Conservation (phyloP, 1,140 invertebrate genomes). For the Trachelipus rathkii region DNA sequence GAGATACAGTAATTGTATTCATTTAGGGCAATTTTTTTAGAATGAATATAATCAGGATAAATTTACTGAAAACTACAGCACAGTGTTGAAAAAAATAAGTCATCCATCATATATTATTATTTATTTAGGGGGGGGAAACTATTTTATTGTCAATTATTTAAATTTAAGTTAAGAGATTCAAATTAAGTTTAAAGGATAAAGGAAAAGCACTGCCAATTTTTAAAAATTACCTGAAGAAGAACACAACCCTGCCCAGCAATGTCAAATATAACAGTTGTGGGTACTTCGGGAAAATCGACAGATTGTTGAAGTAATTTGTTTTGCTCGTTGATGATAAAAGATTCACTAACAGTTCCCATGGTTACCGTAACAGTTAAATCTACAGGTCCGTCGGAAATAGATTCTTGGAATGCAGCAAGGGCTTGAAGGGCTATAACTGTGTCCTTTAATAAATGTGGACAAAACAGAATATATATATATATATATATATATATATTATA, state of each 20-base stretch:
- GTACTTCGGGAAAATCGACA: conserved; percentile 24
- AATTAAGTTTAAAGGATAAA: too few species aligned
- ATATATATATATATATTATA: conserved; percentile 16
- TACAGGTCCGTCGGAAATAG: conserved; percentile 59
- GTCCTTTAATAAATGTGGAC: conserved; percentile 28
- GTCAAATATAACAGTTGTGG: conserved; percentile 29
- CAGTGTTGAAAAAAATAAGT: too few species aligned
- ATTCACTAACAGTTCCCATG: neutral
- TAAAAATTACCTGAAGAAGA: conserved; percentile 38
- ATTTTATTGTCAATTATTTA: too few species aligned
- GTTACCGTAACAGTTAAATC: conserved; percentile 53
- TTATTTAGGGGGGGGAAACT: too few species aligned
- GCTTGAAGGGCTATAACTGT: conserved; percentile 43
- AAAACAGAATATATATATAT: neutral
- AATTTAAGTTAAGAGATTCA: too few species aligned
- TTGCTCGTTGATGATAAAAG: conserved; percentile 14
- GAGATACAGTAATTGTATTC: too few species aligned
- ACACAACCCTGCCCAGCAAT: conserved; percentile 38
- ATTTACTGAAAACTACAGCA: too few species aligned
- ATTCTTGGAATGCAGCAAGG: conserved; percentile 37
- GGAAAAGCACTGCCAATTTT: too few species aligned
- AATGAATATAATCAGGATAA: too few species aligned
- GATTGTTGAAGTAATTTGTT: conserved; percentile 40
- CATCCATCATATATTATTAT: too few species aligned
- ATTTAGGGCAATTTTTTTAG: too few species aligned